phyloP scores from a whole-genome alignment of 2,888 invertebrate genomes.

The Lithophane ornitopus region DNA sequence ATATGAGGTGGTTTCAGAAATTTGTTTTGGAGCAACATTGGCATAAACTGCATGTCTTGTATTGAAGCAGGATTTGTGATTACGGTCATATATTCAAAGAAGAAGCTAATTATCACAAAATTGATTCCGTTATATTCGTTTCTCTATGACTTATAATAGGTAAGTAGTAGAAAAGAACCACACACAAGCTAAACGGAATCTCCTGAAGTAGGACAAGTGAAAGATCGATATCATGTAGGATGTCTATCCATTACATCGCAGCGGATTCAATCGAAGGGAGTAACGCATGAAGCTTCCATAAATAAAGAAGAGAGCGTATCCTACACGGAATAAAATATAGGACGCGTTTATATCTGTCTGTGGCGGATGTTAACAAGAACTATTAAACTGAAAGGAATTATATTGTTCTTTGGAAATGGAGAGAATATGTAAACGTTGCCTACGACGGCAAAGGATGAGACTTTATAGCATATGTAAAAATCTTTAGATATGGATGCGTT shows the following conservation, averaged over 20 bases:
- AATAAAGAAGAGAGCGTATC: conserved; percentile 56
- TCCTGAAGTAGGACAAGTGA: conserved; percentile 39
- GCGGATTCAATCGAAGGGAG: conserved; percentile 37
- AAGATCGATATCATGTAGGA: conserved; percentile 56
- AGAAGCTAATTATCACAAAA: not conserved
- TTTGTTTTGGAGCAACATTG: not conserved
- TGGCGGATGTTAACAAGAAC: conserved; percentile 55
- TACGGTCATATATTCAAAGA: not conserved
- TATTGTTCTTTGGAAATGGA: conserved; percentile 56
- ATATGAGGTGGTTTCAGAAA: not conserved
- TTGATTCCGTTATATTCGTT: not conserved
- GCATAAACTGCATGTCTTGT: conserved; percentile 3
- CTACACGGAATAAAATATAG: conserved; percentile 57
- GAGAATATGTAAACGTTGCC: conserved; percentile 9
- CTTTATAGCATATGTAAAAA: not conserved
- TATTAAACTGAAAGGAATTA: conserved; percentile 52
- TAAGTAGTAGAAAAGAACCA: not conserved
- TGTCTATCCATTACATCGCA: conserved; percentile 35
- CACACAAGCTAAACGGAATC: conserved; percentile 1
- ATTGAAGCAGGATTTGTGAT: not conserved
- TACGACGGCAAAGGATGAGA: not conserved
- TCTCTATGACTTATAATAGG: not conserved
- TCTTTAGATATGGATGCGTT: not conserved
- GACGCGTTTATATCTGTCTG: conserved; percentile 49
- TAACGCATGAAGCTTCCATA: conserved; percentile 47